Evolutionary conservation across 2,113 vertebrate species (phyloP).

Genomic region (Notarius quadriscutis): DNA sequence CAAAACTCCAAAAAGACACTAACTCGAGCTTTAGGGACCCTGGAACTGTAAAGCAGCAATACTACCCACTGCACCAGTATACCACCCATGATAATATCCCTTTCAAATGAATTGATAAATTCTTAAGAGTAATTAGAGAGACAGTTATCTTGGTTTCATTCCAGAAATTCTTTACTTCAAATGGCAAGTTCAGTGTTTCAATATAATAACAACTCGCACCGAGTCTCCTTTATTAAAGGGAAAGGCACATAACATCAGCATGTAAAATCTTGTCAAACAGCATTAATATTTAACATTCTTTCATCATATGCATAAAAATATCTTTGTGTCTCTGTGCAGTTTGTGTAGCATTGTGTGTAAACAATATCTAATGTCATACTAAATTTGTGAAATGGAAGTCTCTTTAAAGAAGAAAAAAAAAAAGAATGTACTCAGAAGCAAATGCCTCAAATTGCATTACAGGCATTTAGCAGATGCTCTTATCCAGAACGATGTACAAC

Average conservation of each 20-base stretch:
- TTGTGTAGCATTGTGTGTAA: not conserved
- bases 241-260: not conserved
- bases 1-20: not conserved
- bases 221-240: not conserved
- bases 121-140: not conserved
- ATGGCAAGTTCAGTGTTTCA: not conserved
- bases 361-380: not conserved
- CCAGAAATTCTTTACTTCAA: not conserved
- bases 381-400: not conserved
- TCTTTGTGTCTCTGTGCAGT: not conserved
- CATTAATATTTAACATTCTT: not conserved
- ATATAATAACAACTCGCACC: not conserved
- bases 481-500: no score
- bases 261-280: not conserved
- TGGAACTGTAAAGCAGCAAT: not conserved
- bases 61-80: not conserved
- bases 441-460: not conserved
- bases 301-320: not conserved
- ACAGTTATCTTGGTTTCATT: conserved; percentile 5
- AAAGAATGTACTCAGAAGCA: not conserved
- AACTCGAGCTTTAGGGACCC: not conserved
- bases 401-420: not conserved
- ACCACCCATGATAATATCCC: not conserved
- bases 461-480: no score
- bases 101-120: not conserved